phyloP scores from a whole-genome alignment of 2,888 invertebrate genomes.

The Globia sparganii region DNA sequence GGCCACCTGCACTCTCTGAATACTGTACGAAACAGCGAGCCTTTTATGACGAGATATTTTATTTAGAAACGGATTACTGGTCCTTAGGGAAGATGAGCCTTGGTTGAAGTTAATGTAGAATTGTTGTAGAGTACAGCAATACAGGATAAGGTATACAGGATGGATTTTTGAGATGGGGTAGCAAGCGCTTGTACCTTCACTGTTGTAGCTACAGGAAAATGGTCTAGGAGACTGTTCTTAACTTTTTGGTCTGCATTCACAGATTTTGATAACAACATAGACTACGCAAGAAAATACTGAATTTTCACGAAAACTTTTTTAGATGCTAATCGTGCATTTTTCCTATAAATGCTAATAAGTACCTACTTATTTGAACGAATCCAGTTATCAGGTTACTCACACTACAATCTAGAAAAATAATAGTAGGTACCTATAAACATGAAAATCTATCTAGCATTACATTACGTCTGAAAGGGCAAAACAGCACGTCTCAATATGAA shows the following conservation, averaged over 20 bases:
- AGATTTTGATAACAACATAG: neutral
- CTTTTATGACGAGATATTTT: constrained; percentile 56
- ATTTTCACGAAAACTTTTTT: neutral
- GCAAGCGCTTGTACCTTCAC: neutral
- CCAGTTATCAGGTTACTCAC: neutral
- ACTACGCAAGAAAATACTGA: neutral
- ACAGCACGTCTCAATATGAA: constrained; percentile 9
- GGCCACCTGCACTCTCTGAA: constrained; percentile 55
- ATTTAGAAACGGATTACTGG: constrained; percentile 41
- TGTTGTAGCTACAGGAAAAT: neutral
- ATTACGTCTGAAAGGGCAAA: neutral
- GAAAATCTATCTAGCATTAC: neutral
- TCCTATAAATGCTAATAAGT: neutral
- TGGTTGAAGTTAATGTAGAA: constrained; percentile 11
- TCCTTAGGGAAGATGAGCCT: constrained; percentile 12
- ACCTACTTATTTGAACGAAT: neutral
- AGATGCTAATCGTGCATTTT: neutral
- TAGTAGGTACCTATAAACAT: neutral
- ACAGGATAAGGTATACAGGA: neutral
- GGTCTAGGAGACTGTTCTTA: neutral
- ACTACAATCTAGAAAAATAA: neutral
- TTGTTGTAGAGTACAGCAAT: neutral
- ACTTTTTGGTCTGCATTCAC: neutral
- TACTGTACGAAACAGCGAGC: constrained; percentile 28
- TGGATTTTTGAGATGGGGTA: neutral